phyloP scores from a whole-genome alignment of 2,888 invertebrate genomes.

The Polymixis flavicincta region DNA sequence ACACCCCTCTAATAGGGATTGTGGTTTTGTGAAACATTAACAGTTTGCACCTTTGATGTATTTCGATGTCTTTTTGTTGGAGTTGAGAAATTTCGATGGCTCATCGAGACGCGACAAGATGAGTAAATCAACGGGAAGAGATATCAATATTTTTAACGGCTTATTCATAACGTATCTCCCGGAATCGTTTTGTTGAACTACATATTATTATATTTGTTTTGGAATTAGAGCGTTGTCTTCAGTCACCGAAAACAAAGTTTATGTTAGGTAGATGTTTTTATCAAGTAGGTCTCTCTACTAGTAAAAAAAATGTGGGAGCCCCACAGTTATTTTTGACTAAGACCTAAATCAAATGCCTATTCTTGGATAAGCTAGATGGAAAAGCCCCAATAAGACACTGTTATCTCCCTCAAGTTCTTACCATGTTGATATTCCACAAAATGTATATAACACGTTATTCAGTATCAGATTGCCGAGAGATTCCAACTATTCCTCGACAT shows the following conservation, averaged over 20 bases:
- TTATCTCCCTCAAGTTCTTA: not conserved
- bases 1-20: conserved; percentile 41
- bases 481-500: conserved; percentile 35
- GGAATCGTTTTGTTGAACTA: conserved; percentile 16
- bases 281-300: not conserved
- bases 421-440: conserved; percentile 2
- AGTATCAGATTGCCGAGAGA: conserved; percentile 28
- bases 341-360: not conserved
- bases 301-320: not conserved
- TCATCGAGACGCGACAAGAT: conserved; percentile 61
- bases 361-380: not conserved
- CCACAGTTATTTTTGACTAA: not conserved
- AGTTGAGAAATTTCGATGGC: conserved; percentile 61
- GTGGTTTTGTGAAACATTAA: conserved; percentile 42
- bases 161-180: conserved; percentile 60
- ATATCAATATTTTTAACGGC: conserved; percentile 65
- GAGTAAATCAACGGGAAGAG: conserved; percentile 62
- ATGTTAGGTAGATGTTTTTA: not conserved
- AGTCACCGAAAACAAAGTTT: conserved; percentile 1
- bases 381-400: not conserved
- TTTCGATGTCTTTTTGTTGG: conserved; percentile 61
- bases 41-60: conserved; percentile 66
- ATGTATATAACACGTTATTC: conserved; percentile 3
- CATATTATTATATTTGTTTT: conserved; percentile 19
- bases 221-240: conserved; percentile 22